Conservation (phyloP, 2,888 invertebrate genomes). For the Incurvaria masculella region DNA sequence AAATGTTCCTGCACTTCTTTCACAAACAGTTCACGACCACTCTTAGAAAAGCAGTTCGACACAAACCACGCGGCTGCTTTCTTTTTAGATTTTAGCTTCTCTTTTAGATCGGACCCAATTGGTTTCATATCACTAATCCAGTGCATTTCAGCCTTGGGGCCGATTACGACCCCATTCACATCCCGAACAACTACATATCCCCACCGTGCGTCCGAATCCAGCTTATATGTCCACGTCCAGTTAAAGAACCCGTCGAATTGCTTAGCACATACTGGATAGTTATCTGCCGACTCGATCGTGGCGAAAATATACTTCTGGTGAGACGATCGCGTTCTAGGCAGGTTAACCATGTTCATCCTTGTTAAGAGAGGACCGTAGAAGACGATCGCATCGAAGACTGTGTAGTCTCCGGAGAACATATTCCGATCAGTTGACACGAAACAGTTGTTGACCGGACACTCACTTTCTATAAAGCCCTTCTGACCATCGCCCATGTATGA, state of each 20-base stretch:
- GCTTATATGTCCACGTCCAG: constrained; percentile 41
- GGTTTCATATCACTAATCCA: constrained; percentile 23
- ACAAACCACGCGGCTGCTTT: constrained; percentile 32
- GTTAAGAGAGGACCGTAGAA: constrained; percentile 28
- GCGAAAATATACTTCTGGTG: constrained; percentile 38
- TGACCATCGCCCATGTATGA: constrained; percentile 24
- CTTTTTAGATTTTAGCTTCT: constrained; percentile 21
- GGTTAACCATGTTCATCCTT: constrained; percentile 12
- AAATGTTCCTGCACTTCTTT: constrained; percentile 23
- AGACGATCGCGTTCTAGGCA: constrained; percentile 24
- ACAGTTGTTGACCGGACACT: constrained; percentile 30
- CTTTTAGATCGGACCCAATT: constrained; percentile 21
- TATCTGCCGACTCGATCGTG: constrained; percentile 39
- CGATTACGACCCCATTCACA: constrained; percentile 26
- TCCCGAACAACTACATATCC: constrained; percentile 34
- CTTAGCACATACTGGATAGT: constrained; percentile 31
- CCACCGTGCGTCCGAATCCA: constrained; percentile 38
- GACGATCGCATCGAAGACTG: constrained; percentile 27
- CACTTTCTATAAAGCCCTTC: constrained; percentile 23
- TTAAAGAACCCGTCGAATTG: constrained; percentile 40
- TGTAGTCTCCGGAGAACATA: constrained; percentile 20
- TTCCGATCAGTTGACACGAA: constrained; percentile 25
- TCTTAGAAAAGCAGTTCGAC: constrained; percentile 21
- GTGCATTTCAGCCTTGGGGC: constrained; percentile 28
- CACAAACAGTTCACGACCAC: constrained; percentile 20